Conservation (phyloP, 2,797 vertebrate genomes). For the Ammospiza maritima region DNA sequence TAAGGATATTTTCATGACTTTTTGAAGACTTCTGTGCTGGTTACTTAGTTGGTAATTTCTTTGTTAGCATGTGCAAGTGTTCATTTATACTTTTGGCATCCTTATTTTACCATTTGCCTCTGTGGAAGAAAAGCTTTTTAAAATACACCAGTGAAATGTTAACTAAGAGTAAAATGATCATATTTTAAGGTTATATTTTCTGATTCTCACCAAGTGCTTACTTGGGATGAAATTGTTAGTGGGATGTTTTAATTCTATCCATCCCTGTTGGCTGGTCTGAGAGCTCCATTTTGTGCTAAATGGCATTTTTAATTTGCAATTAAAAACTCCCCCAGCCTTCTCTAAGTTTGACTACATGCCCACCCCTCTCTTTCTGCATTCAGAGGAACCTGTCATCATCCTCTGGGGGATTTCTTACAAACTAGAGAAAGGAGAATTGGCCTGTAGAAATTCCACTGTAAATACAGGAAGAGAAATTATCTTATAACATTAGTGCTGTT, state of each 20-base stretch:
- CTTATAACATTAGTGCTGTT: neutral
- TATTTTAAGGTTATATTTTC: slow-evolving; percentile 45
- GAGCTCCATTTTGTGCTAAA: neutral
- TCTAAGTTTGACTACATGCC: slow-evolving; percentile 37
- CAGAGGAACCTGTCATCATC: slow-evolving; percentile 17
- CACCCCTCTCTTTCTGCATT: slow-evolving; percentile 8
- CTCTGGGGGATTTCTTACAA: neutral
- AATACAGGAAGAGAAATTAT: slow-evolving; percentile 16
- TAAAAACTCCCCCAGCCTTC: slow-evolving; percentile 30
- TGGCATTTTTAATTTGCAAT: slow-evolving; percentile 45
- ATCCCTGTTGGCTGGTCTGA: neutral
- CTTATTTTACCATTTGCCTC: slow-evolving; percentile 37
- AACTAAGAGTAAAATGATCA: slow-evolving; percentile 31
- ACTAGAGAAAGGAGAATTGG: neutral
- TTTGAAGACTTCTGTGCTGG: neutral
- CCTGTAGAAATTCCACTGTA: neutral
- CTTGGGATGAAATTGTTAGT: neutral
- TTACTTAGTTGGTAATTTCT: slow-evolving; percentile 21
- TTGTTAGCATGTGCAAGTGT: neutral
- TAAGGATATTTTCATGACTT: neutral
- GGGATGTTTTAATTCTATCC: slow-evolving; percentile 28
- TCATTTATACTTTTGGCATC: slow-evolving; percentile 37
- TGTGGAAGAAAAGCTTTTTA: slow-evolving; percentile 41
- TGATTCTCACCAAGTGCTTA: neutral
- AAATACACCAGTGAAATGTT: slow-evolving; percentile 48